Evolutionary conservation across 1,140 invertebrate species (phyloP).

Genomic region (Halesus radiatus): DNA sequence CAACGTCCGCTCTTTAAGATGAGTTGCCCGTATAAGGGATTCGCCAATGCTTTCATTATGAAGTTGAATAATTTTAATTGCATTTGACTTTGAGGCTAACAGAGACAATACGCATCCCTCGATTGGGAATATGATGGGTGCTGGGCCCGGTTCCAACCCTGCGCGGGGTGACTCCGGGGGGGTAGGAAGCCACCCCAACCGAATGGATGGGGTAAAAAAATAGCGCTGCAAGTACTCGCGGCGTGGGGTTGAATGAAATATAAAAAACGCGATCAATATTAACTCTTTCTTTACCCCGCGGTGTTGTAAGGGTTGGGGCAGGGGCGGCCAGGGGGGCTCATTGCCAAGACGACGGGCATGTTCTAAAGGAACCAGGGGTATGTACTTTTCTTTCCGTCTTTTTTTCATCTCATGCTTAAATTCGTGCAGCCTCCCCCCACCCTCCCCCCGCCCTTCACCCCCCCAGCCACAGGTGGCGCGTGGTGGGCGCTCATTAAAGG

Average conservation of each 20-base stretch:
- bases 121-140: too few relatives aligned
- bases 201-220: constrained; percentile 53
- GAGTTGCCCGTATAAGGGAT: too few relatives aligned
- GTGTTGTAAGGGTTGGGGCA: constrained; percentile 55
- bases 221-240: constrained; percentile 51
- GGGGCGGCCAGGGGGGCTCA: constrained; percentile 39
- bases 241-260: constrained; percentile 54
- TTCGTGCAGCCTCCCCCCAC: constrained; percentile 51
- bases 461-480: constrained; percentile 55
- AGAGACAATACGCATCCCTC: background rate
- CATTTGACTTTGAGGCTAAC: background rate
- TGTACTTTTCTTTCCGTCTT: constrained; percentile 55
- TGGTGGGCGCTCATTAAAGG: constrained; percentile 31
- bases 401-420: constrained; percentile 55
- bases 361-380: constrained; percentile 53
- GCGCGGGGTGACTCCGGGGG: background rate
- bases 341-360: constrained; percentile 57
- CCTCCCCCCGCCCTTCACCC: constrained; percentile 41
- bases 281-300: constrained; percentile 57
- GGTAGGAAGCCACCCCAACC: constrained; percentile 32
- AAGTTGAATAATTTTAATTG: too few relatives aligned
- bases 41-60: too few relatives aligned
- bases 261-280: constrained; percentile 58
- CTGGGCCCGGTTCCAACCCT: constrained; percentile 9
- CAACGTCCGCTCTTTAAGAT: too few relatives aligned